Base-by-base conservation (phyloP, 2,797 vertebrate genomes). In the Trachurus trachurus region DNA sequence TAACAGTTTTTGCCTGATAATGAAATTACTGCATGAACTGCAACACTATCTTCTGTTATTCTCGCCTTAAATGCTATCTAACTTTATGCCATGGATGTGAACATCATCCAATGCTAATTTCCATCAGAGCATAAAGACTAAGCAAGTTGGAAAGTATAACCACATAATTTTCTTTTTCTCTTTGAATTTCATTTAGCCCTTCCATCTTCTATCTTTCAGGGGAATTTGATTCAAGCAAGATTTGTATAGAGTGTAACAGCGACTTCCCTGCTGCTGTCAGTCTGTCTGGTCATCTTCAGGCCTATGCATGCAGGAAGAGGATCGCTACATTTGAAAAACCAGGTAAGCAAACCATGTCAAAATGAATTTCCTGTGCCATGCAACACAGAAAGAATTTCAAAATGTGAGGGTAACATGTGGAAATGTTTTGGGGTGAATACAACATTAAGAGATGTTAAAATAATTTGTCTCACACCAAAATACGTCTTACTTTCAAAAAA, bases 251-350 rank as follows among this genome's bases (percentile, higher is more conserved):
- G 94, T 97, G 96, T 94, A 96, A 95, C 93, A 92, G 93, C 91
- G 93, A 94, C 81, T 96, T 97, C 95, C 95, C 96, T 91, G 95
- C 95, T 89, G 95, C 94, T 87, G 95, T 96, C 93, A 95, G 93
- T 92, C 92, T 97, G 93, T 96, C 96, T 92, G 96, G 95, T 95
- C 96, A 96, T 89, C 95, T 97, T 85, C 93, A 90, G 93, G 96
- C 95, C 88, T 96, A 95, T 91, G 93, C 96, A 90, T 93, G 95
- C 91, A 96, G 96, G 95, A 97, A 96, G 95, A 96, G 95, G 92
- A 94, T 95, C 78, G 95, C 95, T 90, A 92, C 96, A 94, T 93
- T 96, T 92, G 96, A 96, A 92, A 96, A 95, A 92, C 93, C 95
- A 94, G 96, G 97, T 97, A 95, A 87, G 95, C 94, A 13, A 15